These are phyloP conservation scores for Drepana arcuata DNA, from an alignment of 1,140 invertebrate genomes.

Conservation along the genomic window DNA sequence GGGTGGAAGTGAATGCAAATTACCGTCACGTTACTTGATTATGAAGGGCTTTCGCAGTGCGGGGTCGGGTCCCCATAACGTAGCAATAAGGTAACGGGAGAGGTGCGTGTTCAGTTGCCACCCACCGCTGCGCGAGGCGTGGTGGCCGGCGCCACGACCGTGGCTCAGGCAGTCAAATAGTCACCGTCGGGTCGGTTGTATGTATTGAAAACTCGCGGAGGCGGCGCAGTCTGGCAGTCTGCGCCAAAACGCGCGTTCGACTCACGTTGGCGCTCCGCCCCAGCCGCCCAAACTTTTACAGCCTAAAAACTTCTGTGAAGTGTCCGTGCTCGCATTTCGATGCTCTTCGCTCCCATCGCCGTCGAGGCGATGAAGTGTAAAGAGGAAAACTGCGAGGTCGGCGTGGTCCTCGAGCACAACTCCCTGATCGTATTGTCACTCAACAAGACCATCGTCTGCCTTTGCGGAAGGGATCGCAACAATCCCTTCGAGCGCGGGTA, in stretches of 20 bases:
- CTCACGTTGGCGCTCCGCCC: conserved; percentile 28
- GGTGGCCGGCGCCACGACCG: conserved; percentile 36
- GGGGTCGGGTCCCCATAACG: conserved; percentile 64
- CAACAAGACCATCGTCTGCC: conserved; percentile 69
- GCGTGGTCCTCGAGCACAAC: conserved; percentile 65
- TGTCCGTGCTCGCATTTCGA: conserved; percentile 55
- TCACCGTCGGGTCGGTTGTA: conserved; percentile 44
- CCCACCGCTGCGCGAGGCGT: conserved; percentile 55
- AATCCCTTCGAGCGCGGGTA: conserved; percentile 68
- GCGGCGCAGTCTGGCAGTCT: conserved; percentile 44
- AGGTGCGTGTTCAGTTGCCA: conserved; percentile 56
- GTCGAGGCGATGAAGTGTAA: conserved; percentile 71
- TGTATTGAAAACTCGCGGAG: conserved; percentile 37
- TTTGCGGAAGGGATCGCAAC: conserved; percentile 60
- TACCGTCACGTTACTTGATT: conserved; percentile 30
- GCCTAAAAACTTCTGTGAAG: conserved; percentile 26
- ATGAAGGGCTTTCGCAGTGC: conserved; percentile 47
- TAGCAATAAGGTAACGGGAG: conserved; percentile 67
- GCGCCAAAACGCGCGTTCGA: conserved; percentile 48
- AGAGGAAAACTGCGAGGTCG: conserved; percentile 71
- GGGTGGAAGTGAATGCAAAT: conserved; percentile 20
- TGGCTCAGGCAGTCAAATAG: conserved; percentile 48
- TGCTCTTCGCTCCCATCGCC: conserved; percentile 65
- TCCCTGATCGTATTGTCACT: conserved; percentile 66
- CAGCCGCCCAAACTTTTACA: not conserved